Evolutionary conservation across 2,888 invertebrate genomes (phyloP).

Genomic region (Trachelus iudaicus): DNA sequence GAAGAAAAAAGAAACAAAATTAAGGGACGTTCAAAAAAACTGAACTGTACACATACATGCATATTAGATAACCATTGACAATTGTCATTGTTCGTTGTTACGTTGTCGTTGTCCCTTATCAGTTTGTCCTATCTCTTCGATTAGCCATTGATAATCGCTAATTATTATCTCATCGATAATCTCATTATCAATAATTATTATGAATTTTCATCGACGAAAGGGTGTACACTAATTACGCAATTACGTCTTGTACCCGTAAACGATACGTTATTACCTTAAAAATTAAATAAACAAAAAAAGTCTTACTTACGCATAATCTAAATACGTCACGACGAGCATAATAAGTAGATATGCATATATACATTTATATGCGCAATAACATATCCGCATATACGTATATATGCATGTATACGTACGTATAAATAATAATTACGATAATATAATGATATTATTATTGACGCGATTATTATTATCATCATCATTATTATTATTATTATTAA

Average conservation of each 20-base stretch:
- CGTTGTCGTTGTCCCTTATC: too few species aligned
- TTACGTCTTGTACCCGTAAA: too few species aligned
- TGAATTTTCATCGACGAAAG: conserved; percentile 15
- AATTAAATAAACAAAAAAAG: conserved; percentile 35
- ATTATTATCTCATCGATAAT: too few species aligned
- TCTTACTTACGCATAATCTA: conserved; percentile 42
- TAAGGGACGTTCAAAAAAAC: too few species aligned
- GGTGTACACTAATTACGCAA: conserved; percentile 25
- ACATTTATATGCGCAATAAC: too few species aligned
- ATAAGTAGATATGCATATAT: too few species aligned
- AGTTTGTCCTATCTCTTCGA: too few species aligned
- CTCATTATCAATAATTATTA: too few species aligned
- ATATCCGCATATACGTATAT: conserved; percentile 38
- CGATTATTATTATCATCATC: conserved; percentile 33
- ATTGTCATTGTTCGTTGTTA: too few species aligned
- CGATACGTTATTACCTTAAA: conserved; percentile 5
- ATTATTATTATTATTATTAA: conserved; percentile 28
- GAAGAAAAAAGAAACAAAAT: conserved; percentile 12
- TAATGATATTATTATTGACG: conserved; percentile 41
- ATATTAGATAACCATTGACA: too few species aligned
- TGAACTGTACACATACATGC: too few species aligned
- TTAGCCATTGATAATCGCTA: too few species aligned
- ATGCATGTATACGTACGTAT: conserved; percentile 24
- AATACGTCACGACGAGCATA: conserved; percentile 21
- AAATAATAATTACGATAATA: conserved; percentile 12